Evolutionary conservation across 2,888 invertebrate species (phyloP), one percentile per base, ranked within the genome.

Genomic region (Phengaris alcon): DNA sequence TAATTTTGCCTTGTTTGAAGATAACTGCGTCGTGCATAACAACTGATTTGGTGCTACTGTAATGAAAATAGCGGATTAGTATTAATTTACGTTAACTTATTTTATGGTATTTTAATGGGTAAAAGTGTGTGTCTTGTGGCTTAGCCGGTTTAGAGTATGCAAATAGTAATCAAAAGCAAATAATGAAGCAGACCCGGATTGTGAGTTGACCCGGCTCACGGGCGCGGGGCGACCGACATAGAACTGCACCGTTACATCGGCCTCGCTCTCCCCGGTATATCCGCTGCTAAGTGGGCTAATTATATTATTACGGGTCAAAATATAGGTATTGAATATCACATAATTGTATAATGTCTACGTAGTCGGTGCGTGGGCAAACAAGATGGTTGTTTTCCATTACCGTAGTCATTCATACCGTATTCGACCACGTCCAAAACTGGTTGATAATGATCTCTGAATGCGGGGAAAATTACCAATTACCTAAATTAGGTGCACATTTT

Each of bases 151-250:
- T 52, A 22, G 52, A 6, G 22, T 52, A 52, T 52, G 13, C 72
- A 72, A 72, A 72, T 72, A 72, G 72, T 54, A 70, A 70, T 70
- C 52, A 70, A 9, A 51, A 70, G 22, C 70, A 9, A 70, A 70
- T 51, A 51, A 48, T 70, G 22, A 35, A 35, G 12, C 52, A 22
- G 10, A 72, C 72, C 15, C 15, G 52, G 72, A 51, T 51, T 6
- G 64, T 52, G 72, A 22, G 64, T 51, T n/a, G 72, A 51, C 10
- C 69, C 69, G 69, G 10, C 35, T 12, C 12, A 55, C 12, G 64
- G 35, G 35, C 10, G 12, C 9, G 5, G 12, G 12, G 35, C 64
- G 64, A 35, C 35, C 64, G 6, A 64, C 22, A 64, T 64, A 35
- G 35, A 64, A 35, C 64, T 12, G 64, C 10, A 64, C 64, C 64